A percentile compares a stretch with the other conserved stretches of the same genome.
Evolutionary conservation across 2,888 invertebrate genomes (phyloP).

Genomic region (Phalera bucephala): DNA sequence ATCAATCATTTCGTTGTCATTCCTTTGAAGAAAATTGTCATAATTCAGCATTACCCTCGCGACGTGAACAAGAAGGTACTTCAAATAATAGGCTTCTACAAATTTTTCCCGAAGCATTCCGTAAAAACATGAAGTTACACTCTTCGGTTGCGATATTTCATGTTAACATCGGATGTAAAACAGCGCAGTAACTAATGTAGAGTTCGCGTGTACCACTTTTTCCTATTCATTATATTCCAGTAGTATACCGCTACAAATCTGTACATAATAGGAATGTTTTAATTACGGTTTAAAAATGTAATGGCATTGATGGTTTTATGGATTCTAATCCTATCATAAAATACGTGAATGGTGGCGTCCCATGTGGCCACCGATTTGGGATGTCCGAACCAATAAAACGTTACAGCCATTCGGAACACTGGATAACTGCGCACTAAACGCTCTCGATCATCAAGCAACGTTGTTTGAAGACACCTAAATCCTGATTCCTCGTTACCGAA

Average conservation of each 20-base stretch:
- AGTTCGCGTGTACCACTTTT: conserved; percentile 42
- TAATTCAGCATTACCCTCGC: not conserved
- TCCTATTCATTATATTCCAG: conserved; percentile 38
- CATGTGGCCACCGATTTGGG: conserved; percentile 10
- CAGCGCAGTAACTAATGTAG: conserved; percentile 37
- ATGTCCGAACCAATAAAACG: conserved; percentile 33
- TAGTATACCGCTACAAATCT: conserved; percentile 24
- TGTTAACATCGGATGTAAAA: conserved; percentile 20
- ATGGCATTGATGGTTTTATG: conserved; percentile 13
- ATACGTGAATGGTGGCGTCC: conserved; percentile 6
- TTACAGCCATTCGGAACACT: conserved; percentile 29
- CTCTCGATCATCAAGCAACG: conserved; percentile 9
- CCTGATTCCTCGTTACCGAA: conserved; percentile 1
- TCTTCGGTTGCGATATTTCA: conserved; percentile 16
- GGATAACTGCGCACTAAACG: conserved; percentile 37
- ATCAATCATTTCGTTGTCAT: too few relatives aligned
- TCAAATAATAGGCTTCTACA: not conserved
- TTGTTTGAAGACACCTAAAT: conserved; percentile 6
- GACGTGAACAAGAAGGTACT: not conserved
- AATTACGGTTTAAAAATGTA: conserved; percentile 11
- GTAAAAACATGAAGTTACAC: conserved; percentile 24
- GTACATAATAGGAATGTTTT: conserved; percentile 9
- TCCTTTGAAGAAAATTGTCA: too few relatives aligned
- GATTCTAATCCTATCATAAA: conserved; percentile 9
- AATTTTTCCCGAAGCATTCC: conserved; percentile 3